These are phyloP conservation scores for Parnassius glacialis DNA, from an alignment of 2,888 invertebrate genomes.

Conservation along the genomic window DNA sequence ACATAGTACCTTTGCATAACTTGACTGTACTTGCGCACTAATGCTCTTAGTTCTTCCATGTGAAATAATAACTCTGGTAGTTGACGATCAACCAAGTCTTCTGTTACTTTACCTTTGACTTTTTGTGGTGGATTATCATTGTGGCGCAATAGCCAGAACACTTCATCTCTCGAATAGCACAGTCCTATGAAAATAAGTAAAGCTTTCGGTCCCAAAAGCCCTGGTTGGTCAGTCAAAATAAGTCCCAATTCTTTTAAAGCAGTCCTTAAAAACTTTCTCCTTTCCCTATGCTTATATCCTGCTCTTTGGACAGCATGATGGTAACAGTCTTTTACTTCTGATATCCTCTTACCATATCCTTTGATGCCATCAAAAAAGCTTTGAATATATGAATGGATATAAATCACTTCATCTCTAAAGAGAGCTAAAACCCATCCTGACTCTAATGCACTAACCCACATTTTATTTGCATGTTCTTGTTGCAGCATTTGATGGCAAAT, in stretches of 20 bases:
- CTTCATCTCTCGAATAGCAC: conserved; percentile 97
- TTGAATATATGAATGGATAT: conserved; percentile 96
- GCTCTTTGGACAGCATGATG: conserved; percentile 94
- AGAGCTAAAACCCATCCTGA: conserved; percentile 96
- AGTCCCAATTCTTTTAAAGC: conserved; percentile 96
- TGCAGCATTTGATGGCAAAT: conserved; percentile 94
- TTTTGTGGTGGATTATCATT: conserved; percentile 97
- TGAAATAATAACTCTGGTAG: conserved; percentile 98
- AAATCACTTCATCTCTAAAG: conserved; percentile 98
- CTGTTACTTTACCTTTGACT: conserved; percentile 92
- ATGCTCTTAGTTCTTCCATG: conserved; percentile 97
- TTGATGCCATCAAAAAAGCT: conserved; percentile 97
- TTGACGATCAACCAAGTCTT: conserved; percentile 96
- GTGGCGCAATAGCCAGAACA: conserved; percentile 97
- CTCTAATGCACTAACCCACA: conserved; percentile 96
- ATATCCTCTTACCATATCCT: conserved; percentile 94
- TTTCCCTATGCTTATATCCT: conserved; percentile 94
- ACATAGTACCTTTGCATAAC: conserved; percentile 99
- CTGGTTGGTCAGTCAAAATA: conserved; percentile 98
- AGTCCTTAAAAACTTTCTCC: conserved; percentile 96
- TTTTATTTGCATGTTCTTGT: conserved; percentile 90
- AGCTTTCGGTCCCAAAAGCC: conserved; percentile 97
- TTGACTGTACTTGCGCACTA: conserved; percentile 97
- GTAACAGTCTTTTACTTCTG: conserved; percentile 98
- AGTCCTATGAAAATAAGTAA: conserved; percentile 97